Evolutionary conservation across 1,140 invertebrate species (phyloP).

Genomic region (Pseudobourletiella spinata): DNA sequence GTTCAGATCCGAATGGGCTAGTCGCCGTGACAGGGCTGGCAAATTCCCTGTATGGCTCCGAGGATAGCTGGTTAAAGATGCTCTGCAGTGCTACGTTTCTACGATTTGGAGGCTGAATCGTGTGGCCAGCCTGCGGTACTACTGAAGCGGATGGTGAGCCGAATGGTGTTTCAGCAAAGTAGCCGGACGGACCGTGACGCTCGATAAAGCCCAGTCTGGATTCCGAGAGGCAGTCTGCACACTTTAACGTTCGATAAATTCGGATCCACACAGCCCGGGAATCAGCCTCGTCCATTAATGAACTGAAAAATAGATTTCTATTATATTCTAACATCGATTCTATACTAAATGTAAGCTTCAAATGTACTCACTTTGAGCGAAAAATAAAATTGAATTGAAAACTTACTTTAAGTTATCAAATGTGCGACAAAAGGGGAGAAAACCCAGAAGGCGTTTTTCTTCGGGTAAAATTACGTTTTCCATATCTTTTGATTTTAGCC

Average conservation of each 20-base stretch:
- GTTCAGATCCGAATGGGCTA: conserved; percentile 1
- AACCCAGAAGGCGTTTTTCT: conserved; percentile 31
- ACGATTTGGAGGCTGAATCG: conserved; percentile 11
- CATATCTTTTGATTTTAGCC: conserved; percentile 12
- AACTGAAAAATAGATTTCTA: conserved; percentile 5
- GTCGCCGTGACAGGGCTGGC: not conserved
- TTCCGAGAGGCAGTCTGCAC: conserved; percentile 12
- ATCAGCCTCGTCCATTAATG: conserved; percentile 17
- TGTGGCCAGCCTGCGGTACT: not conserved
- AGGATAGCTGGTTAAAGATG: conserved; percentile 23
- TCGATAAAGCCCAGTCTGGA: conserved; percentile 21
- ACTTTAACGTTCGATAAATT: conserved; percentile 13
- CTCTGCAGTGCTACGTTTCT: conserved; percentile 30
- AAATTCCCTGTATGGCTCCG: not conserved
- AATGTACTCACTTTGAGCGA: not conserved
- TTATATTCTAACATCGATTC: too few species aligned
- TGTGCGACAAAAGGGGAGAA: conserved; percentile 21
- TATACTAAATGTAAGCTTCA: not conserved
- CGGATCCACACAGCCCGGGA: conserved; percentile 9
- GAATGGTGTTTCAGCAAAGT: conserved; percentile 8
- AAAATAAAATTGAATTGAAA: too few species aligned
- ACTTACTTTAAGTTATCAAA: conserved; percentile 27
- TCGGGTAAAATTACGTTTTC: conserved; percentile 28
- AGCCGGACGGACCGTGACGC: conserved; percentile 13
- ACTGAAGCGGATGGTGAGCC: not conserved